These are phyloP conservation scores for Sebastes trivittatus DNA, from an alignment of 2,797 vertebrate genomes.

Conservation along the genomic window DNA sequence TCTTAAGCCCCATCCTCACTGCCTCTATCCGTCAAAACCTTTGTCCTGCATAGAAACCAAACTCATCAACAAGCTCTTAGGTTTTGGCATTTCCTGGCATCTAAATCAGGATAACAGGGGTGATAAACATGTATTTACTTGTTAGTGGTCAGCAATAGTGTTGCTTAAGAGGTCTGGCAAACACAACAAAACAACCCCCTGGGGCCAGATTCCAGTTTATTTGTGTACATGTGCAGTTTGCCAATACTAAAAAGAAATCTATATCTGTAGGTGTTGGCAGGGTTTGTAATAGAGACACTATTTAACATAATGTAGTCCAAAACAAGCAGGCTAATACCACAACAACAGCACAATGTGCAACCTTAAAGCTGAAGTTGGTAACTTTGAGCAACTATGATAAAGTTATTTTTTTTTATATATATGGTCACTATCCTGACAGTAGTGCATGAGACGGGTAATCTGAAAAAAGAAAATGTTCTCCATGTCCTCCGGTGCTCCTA, in stretches of 20 bases:
- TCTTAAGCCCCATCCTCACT: slow-evolving; percentile 19
- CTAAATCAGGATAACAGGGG: not conserved
- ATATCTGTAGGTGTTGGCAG: not conserved
- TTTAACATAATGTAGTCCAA: not conserved
- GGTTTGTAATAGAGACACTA: not conserved
- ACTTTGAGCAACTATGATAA: no score
- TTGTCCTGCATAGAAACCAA: slow-evolving; percentile 32
- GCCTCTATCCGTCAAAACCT: not conserved
- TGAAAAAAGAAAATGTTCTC: no score
- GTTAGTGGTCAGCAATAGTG: slow-evolving; percentile 22
- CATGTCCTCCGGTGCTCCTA: no score
- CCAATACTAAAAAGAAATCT: not conserved
- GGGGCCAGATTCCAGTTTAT: not conserved
- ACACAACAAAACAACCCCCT: slow-evolving; percentile 2
- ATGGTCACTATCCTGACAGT: no score
- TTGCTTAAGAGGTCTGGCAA: slow-evolving; percentile 18
- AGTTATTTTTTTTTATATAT: no score
- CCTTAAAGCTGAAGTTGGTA: not conserved
- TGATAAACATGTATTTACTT: slow-evolving; percentile 37
- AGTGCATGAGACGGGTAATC: no score
- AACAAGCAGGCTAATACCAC: not conserved
- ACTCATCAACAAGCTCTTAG: slow-evolving; percentile 29
- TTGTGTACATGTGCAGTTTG: not conserved
- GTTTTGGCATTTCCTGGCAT: slow-evolving; percentile 45
- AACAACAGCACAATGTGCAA: not conserved